Base-by-base conservation (phyloP, 2,797 vertebrate genomes). In the Haliaeetus albicilla region DNA sequence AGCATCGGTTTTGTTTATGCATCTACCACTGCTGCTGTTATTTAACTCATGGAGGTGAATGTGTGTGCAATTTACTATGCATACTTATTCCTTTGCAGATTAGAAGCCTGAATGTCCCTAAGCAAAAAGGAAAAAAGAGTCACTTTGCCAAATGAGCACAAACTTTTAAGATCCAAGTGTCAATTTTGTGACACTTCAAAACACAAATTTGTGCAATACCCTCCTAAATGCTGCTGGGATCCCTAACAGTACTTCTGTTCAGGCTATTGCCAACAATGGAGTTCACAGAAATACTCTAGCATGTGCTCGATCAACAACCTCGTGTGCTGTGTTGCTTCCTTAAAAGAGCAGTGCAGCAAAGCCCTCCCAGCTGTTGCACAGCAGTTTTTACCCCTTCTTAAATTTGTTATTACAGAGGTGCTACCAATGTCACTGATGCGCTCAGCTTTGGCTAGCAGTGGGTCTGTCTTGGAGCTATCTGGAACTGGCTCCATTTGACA, bases 281-380 rank as follows among this genome's bases (percentile, higher is more conserved):
- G 43, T 35, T 30, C 57, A 22, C 19, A 69, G 39, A 54, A 69
- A 5, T 11, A 27, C 18, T 28, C 33, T 15, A 46, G 51, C 10
- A 6, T 11, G 33, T 7, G 1, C n/a, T 33, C 28, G 56, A 49
- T 11, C 0, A 2, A 22, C 19, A 28, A 6, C 11, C 27, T 16
- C 1, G 0, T 22, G 20, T 13, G 53, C 51, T 48, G 24, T n/a
- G 13, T 3, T 67, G 43, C 44, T 39, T 75, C 59, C 60, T 43
- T 27, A 18, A 39, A 31, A 61, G 37, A 70, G 22, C 7, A 54
- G 17, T 3, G 59, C 48, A 76, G 59, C 44, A 60, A 35, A 70
- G 71, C 24, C 86, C 57, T 44, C 57, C n/a, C 8, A 8, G 35
- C n/a, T 57, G 59, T 6, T 65, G 35, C 43, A 49, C 22, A 24